Percentiles rank a stretch among this genome's conserved stretches.
Conservation (phyloP, 2,797 vertebrate species). For the Clangula hyemalis region DNA sequence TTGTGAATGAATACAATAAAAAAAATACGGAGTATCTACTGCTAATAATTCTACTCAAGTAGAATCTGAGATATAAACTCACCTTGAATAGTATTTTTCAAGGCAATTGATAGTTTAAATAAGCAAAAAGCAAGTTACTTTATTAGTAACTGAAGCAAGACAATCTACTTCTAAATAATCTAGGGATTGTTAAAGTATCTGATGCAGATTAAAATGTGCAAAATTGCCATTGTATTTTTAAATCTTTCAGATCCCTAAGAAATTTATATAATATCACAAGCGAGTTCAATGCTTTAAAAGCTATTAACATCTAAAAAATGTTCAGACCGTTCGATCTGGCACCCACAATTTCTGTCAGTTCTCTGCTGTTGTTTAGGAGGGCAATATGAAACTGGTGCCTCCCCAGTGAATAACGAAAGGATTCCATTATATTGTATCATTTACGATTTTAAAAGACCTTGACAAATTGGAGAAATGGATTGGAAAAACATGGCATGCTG, state of each 20-base stretch:
- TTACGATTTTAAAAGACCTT: not conserved
- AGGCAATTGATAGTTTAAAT: not conserved
- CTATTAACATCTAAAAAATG: not conserved
- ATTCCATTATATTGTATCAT: not conserved
- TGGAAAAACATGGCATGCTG: not conserved
- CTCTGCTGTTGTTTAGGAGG: not conserved
- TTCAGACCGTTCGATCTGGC: not conserved
- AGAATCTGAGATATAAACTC: not conserved
- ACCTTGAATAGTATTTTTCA: not conserved
- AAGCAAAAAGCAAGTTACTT: not conserved
- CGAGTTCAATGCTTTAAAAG: constrained; percentile 13
- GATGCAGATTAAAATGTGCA: not conserved
- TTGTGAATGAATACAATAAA: not conserved
- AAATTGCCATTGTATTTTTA: not conserved
- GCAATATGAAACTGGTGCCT: not conserved
- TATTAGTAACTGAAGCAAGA: not conserved
- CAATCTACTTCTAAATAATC: not conserved
- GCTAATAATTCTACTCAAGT: not conserved
- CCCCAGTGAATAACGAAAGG: not conserved
- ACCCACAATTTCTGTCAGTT: not conserved
- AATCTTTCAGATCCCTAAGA: not conserved
- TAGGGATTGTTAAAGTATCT: not conserved
- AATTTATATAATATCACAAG: not conserved
- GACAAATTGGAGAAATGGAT: not conserved
- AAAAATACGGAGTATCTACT: not conserved